Base-by-base conservation (phyloP, 2,797 vertebrate species). In the Sebastolobus alascanus region DNA sequence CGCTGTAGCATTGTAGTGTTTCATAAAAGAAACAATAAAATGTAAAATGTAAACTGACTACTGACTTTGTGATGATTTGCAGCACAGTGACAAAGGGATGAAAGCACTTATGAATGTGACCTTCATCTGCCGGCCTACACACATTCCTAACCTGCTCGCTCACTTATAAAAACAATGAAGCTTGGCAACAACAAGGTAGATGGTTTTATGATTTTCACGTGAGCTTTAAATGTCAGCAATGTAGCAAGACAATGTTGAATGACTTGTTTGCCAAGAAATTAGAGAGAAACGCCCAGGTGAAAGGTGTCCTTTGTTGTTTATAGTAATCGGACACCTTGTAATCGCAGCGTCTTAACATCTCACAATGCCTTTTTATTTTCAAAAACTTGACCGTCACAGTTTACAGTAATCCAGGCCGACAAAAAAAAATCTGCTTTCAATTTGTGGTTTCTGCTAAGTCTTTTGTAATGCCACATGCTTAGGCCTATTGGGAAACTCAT, bases 111-210 rank as follows among this genome's bases (percentile, higher is more conserved):
- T 35, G 37, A 74, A 54, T 63, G 43, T 43, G 4, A 65, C 72
- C 73, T 85, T 80, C 72, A 79, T 75, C 73, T 55, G 43, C 25
- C 52, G 22, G 22, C 84, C 78, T 69, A 79, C 88, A 63, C 40
- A 83, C 89, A 89, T 90, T 91, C 84, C 89, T 79, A 22, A 86
- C 72, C 67, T 70, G 50, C 68, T 82, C 4, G 8, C 35, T 83
- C 79, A 68, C 67, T 75, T 18, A 20, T 22, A 66, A 75, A 80
- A 85, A 74, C 77, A 73, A 29, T 20, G 10, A 81, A 33, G 38
- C n/a, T 46, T 60, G 79, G 59, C 65, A 80, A 70, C 33, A 10
- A 60, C 22, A 27, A 22, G 22, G 4, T 5, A 38, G 22, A 61
- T 50, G 6, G 1, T 59, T 74, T 69, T 14, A 4, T 59, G 18